These are phyloP conservation scores for Penelope pileata DNA, from an alignment of 2,113 vertebrate species.

Conservation along the genomic window DNA sequence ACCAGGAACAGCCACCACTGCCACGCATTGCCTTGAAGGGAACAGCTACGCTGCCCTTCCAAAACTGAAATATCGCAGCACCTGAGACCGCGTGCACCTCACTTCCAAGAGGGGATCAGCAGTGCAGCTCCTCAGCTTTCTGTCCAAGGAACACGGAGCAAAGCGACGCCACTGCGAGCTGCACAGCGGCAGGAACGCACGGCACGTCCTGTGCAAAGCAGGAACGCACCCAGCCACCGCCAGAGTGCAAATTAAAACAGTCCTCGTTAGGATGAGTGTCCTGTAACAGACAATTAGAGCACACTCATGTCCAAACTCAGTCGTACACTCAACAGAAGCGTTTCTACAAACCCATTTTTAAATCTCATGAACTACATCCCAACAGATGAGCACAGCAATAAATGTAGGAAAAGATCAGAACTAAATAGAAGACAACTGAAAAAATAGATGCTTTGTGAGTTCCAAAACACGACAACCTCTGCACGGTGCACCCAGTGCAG, in stretches of 20 bases:
- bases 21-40: background rate
- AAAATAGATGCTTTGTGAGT: rapidly evolving
- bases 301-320: rapidly evolving
- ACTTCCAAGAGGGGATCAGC: background rate
- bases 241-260: background rate
- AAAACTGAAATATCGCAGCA: rapidly evolving
- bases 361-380: background rate
- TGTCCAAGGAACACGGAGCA: background rate
- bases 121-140: background rate
- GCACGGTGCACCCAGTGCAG: rapidly evolving
- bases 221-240: rapidly evolving
- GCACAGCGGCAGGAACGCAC: background rate
- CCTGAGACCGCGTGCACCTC: background rate
- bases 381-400: rapidly evolving
- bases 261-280: rapidly evolving
- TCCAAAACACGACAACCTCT: rapidly evolving
- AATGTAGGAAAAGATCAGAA: rapidly evolving
- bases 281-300: rapidly evolving
- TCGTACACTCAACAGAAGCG: rapidly evolving
- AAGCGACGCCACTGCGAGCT: background rate
- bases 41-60: background rate
- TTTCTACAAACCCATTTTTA: background rate
- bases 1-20: background rate
- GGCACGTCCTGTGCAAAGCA: background rate
- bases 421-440: background rate